Conservation (phyloP, 1,140 invertebrate genomes). For the Drosophila rhopaloa region DNA sequence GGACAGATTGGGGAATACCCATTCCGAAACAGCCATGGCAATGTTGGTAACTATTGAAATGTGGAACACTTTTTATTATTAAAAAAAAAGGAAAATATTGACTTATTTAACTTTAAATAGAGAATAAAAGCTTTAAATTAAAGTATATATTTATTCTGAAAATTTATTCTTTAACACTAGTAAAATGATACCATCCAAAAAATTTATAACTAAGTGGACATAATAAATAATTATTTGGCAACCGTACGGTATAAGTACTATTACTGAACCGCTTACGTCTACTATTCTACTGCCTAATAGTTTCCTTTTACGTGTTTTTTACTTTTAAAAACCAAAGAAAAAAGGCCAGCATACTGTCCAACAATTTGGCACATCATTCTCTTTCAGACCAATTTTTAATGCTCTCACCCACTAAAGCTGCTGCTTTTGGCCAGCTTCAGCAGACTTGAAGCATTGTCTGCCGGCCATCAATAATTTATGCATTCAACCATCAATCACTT, state of each 20-base stretch:
- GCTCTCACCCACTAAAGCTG: slow-evolving; percentile 12
- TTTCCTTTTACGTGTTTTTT: background rate
- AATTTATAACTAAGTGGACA: no score
- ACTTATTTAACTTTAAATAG: no score
- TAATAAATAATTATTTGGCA: no score
- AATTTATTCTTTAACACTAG: no score
- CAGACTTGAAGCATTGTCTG: slow-evolving; percentile 58
- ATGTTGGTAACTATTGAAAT: slow-evolving; percentile 7
- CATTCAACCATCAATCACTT: slow-evolving; percentile 82
- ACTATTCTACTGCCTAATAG: background rate
- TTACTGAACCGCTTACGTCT: no score
- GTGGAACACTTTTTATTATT: no score
- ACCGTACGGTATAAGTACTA: no score
- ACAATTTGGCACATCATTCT: slow-evolving; percentile 68
- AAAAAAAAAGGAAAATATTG: no score
- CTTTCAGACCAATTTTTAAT: slow-evolving; percentile 25
- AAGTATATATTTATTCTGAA: no score
- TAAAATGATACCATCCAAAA: no score
- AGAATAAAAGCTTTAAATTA: no score
- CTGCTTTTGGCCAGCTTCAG: slow-evolving; percentile 16
- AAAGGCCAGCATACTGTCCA: slow-evolving; percentile 21
- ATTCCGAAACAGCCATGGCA: background rate
- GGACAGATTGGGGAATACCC: slow-evolving; percentile 7
- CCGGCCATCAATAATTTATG: slow-evolving; percentile 80
- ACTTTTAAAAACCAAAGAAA: slow-evolving; percentile 1